phyloP scores from a whole-genome alignment of 92 coral and sea anemone genomes.

The Bergia sp. region DNA sequence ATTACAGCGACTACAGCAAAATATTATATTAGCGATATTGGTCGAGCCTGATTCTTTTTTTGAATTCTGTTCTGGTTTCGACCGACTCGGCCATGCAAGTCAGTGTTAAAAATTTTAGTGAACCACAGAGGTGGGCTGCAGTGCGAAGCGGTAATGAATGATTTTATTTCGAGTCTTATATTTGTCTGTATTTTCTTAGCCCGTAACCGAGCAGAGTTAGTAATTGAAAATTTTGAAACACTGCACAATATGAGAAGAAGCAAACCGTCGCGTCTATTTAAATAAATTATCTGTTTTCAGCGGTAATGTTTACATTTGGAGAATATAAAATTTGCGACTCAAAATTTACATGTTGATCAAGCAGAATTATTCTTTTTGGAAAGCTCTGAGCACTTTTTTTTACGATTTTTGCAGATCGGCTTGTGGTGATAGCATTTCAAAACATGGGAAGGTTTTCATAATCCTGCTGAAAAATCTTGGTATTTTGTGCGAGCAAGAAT shows the following conservation, averaged over 20 bases:
- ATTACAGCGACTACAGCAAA: background rate
- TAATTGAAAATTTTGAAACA: too few relatives aligned
- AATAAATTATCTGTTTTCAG: background rate
- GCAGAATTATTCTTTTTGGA: background rate
- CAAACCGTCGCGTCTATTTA: slow-evolving; percentile 1
- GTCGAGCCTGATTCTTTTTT: background rate
- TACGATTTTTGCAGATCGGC: background rate
- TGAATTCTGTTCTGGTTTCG: background rate
- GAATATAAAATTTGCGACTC: slow-evolving; percentile 7
- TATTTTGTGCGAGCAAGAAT: background rate
- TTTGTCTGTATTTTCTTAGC: background rate
- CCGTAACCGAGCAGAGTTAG: background rate
- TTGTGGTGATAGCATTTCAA: background rate
- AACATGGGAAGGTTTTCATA: too few relatives aligned
- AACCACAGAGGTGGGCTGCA: background rate
- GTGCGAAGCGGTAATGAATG: background rate
- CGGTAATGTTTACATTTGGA: slow-evolving; percentile 5
- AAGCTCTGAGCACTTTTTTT: background rate
- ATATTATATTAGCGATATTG: background rate
- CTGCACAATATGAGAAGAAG: background rate
- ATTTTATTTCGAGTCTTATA: too few relatives aligned
- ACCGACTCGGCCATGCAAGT: too few relatives aligned
- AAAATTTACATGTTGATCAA: background rate
- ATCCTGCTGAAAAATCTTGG: background rate
- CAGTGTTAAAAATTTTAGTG: background rate